Evolutionary conservation across 2,113 vertebrate species (phyloP).

Genomic region (Barnardius zonarius): DNA sequence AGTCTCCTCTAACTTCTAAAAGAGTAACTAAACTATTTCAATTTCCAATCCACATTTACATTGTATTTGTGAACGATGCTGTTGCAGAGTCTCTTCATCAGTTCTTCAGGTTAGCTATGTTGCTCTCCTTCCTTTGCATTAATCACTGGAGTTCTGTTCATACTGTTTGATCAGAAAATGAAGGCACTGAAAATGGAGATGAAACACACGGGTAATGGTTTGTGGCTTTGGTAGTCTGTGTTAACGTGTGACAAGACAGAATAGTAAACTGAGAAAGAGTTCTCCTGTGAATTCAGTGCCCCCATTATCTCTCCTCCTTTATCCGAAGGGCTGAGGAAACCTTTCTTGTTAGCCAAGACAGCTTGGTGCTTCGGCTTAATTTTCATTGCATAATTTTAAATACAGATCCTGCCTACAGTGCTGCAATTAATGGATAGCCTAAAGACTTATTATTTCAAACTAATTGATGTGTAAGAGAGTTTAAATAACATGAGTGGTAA

Average conservation of each 20-base stretch:
- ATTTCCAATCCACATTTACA: background rate
- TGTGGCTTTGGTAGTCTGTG: background rate
- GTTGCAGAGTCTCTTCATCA: background rate
- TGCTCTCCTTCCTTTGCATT: conserved; percentile 11
- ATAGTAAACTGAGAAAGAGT: background rate
- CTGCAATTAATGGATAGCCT: conserved; percentile 83
- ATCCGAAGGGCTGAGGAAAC: conserved; percentile 70
- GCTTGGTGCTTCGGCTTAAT: conserved; percentile 75
- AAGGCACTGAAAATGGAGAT: conserved; percentile 35
- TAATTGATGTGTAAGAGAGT: conserved; percentile 78
- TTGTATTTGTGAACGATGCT: background rate
- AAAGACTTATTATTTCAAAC: conserved; percentile 83
- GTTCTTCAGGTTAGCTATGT: background rate
- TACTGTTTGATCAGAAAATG: background rate
- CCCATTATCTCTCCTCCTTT: conserved; percentile 53
- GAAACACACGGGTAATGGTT: background rate
- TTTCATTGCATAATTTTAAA: conserved; percentile 77
- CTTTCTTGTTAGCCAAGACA: conserved; percentile 67
- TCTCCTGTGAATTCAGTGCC: conserved; percentile 67
- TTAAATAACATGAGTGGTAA: conserved; percentile 74
- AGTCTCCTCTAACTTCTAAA: background rate
- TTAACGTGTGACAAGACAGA: background rate
- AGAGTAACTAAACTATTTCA: background rate
- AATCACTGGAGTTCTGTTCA: background rate
- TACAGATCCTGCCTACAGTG: conserved; percentile 77